Base-by-base conservation (phyloP, 2,113 vertebrate genomes). In the Pedetes capensis region DNA sequence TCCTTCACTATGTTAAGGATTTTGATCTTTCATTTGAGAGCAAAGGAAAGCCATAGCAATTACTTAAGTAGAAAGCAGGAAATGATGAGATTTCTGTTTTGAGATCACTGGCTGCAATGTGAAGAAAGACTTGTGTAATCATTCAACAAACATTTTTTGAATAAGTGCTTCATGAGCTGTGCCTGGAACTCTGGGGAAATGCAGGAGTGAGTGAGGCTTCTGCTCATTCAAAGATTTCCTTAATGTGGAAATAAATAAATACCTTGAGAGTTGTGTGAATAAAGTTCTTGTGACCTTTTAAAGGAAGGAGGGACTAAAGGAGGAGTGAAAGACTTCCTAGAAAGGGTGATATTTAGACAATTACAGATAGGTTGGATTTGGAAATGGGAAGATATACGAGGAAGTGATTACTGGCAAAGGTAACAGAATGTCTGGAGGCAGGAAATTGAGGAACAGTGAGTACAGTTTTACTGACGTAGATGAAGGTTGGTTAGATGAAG, bases 1-100 rank as follows among this genome's bases (percentile, higher is more conserved):
- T 69, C 87, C 55, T 69, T 91, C 55, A 32, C 63, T 11, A 0
- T 37, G 5, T 22, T 71, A 44, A 86, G 44, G 53, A 71, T 82
- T 78, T 71, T 42, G 47, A 71, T n/a, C 51, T 23, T 92, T 81
- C 71, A 79, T 66, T 59, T 14, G 47, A 94, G 55, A 71, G 53
- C 25, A 59, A 9, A 55, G 57, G 75, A 85, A 82, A 92, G 82
- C 55, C 57, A 51, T 37, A 82, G 78, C 47, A 59, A 61, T 93
- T 75, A 79, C 66, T 80, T 59, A 89, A 59, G 42, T 44, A 64
- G 27, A 88, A 72, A 63, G 9, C 80, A 92, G 75, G 84, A 89
- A 95, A 64, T 93, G 89, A 68, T 68, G 71, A 86, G 20, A 79
- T 93, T 79, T 93, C 78, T 80, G 25, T 71, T 87, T 85, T 93